Conservation (phyloP, 1,140 invertebrate genomes). For the Temnothorax nylanderi region DNA sequence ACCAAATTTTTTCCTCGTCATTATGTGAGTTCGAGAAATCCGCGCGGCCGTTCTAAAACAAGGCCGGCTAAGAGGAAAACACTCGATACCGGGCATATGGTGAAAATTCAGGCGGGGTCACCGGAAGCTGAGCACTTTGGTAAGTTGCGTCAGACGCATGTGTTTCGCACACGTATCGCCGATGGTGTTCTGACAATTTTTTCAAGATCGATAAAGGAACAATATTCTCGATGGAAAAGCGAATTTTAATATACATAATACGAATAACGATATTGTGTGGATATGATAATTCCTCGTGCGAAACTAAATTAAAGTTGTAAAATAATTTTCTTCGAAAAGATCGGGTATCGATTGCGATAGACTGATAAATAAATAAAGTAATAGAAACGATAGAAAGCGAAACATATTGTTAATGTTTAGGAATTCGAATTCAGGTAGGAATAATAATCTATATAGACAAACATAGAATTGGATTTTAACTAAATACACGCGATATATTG, state of each 20-base stretch:
- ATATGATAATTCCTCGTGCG: not conserved
- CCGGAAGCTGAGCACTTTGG: constrained; percentile 11
- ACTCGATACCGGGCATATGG: constrained; percentile 38
- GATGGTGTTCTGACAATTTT: not conserved
- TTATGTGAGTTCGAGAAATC: constrained; percentile 9
- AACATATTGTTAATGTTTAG: not conserved
- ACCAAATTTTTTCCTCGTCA: constrained; percentile 13
- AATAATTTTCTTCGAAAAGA: not conserved
- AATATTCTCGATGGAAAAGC: not conserved
- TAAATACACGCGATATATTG: not conserved
- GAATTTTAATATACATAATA: not conserved
- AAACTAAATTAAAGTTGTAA: not conserved
- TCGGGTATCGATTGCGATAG: not conserved
- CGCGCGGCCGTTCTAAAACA: not conserved
- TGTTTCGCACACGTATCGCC: not conserved
- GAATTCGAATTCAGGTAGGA: not conserved
- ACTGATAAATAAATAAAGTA: not conserved
- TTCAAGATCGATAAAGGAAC: not conserved
- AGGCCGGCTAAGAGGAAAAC: not conserved
- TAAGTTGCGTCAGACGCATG: not conserved
- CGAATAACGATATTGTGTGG: not conserved
- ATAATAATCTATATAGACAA: not conserved
- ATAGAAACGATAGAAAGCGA: not conserved
- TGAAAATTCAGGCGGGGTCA: not conserved
- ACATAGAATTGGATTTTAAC: not conserved